Percentiles rank a stretch among this genome's conserved stretches.
These are phyloP conservation scores for Ernsta delagoae DNA, from an alignment of 2,888 invertebrate genomes.

Conservation along the genomic window DNA sequence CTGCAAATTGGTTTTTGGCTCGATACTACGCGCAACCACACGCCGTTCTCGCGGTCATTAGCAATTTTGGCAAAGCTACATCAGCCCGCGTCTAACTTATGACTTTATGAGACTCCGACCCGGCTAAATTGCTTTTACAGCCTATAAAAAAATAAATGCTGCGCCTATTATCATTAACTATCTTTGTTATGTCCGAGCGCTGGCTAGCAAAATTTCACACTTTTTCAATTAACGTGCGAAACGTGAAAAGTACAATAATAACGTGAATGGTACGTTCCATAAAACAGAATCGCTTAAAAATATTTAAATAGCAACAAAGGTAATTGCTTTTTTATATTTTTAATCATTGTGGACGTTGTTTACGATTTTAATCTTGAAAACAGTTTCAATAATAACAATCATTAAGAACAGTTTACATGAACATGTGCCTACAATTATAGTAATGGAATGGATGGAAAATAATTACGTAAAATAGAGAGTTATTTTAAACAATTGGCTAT, in stretches of 20 bases:
- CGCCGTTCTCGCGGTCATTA: slow-evolving; percentile 76
- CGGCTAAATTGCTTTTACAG: slow-evolving; percentile 50
- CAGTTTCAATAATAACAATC: too few relatives aligned
- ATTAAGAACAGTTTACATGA: too few relatives aligned
- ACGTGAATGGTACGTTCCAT: neutral
- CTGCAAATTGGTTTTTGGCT: slow-evolving; percentile 82
- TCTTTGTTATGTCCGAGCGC: slow-evolving; percentile 12
- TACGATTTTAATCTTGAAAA: too few relatives aligned
- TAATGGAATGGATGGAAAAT: too few relatives aligned
- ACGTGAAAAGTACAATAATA: neutral
- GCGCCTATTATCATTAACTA: slow-evolving; percentile 27
- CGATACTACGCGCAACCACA: slow-evolving; percentile 71
- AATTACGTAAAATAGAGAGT: too few relatives aligned
- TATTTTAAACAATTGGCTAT: neutral
- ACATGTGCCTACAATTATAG: too few relatives aligned
- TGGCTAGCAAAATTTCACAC: slow-evolving; percentile 8
- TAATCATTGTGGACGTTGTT: too few relatives aligned
- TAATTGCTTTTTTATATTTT: too few relatives aligned
- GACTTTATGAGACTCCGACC: slow-evolving; percentile 65
- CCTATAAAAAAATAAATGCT: slow-evolving; percentile 38
- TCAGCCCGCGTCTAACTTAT: slow-evolving; percentile 66
- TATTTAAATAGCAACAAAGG: too few relatives aligned
- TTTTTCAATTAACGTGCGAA: slow-evolving; percentile 2
- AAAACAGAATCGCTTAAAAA: too few relatives aligned
- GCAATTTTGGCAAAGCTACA: slow-evolving; percentile 78